Percentiles rank a stretch among this genome's conserved stretches.
Conservation (phyloP, 1,140 invertebrate species). For the Conopomorpha cramerella region DNA sequence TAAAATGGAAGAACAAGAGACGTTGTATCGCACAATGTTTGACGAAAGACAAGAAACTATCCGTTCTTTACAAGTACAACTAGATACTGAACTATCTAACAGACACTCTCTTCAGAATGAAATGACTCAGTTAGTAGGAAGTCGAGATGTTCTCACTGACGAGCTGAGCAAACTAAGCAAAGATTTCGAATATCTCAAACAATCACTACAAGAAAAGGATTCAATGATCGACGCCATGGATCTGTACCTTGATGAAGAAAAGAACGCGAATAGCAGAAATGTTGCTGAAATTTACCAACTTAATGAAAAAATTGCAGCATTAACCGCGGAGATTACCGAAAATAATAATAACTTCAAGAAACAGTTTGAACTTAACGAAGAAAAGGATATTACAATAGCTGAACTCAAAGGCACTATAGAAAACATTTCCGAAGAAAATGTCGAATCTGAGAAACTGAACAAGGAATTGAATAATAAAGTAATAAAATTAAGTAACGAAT, state of each 20-base stretch:
- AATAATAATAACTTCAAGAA: too few relatives aligned
- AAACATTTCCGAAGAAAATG: too few relatives aligned
- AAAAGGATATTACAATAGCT: too few relatives aligned
- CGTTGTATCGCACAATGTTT: slow-evolving; percentile 14
- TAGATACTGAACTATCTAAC: slow-evolving; percentile 27
- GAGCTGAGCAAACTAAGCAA: not conserved
- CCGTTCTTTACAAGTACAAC: slow-evolving; percentile 21
- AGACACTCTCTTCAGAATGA: slow-evolving; percentile 20
- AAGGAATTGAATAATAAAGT: too few relatives aligned
- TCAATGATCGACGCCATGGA: slow-evolving; percentile 8
- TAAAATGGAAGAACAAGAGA: slow-evolving; percentile 17
- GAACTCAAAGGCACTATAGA: too few relatives aligned
- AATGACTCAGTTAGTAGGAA: slow-evolving; percentile 5
- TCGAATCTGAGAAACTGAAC: too few relatives aligned
- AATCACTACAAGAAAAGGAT: slow-evolving; percentile 11
- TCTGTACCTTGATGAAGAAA: slow-evolving; percentile 9
- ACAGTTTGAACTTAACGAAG: too few relatives aligned
- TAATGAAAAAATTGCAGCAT: not conserved
- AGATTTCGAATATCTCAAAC: not conserved
- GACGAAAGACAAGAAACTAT: slow-evolving; percentile 24
- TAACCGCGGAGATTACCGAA: too few relatives aligned
- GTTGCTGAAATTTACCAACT: slow-evolving; percentile 2
- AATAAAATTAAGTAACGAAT: too few relatives aligned
- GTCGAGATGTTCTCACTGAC: not conserved
- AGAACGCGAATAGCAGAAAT: slow-evolving; percentile 2